Percentiles rank a stretch among this genome's conserved stretches.
These are phyloP conservation scores for Heliconius nattereri DNA, from an alignment of 1,140 invertebrate genomes.

Conservation along the genomic window DNA sequence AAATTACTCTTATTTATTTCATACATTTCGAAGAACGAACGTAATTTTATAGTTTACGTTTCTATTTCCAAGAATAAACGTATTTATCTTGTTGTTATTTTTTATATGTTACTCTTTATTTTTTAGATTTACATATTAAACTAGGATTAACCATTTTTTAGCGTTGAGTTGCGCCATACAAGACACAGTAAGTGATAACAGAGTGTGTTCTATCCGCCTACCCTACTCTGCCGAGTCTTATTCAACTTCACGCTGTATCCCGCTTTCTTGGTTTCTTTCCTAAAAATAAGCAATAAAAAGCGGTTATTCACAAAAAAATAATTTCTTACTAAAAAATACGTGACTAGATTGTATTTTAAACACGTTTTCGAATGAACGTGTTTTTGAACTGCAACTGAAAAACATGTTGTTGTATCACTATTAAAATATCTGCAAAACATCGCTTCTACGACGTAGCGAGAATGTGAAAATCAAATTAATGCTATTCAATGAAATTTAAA, in stretches of 20 bases:
- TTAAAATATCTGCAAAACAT: constrained; percentile 3
- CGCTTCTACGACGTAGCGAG: neutral
- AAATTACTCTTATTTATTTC: neutral
- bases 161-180: too few relatives aligned
- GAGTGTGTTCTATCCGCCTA: too few relatives aligned
- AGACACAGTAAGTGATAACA: too few relatives aligned
- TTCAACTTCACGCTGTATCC: too few relatives aligned
- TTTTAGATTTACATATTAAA: too few relatives aligned
- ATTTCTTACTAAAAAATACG: neutral
- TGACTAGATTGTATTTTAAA: neutral
- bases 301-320: too few relatives aligned
- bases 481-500: neutral
- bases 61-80: neutral
- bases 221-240: too few relatives aligned
- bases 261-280: too few relatives aligned
- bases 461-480: neutral
- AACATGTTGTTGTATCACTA: neutral
- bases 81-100: neutral
- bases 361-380: neutral
- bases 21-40: neutral
- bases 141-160: too few relatives aligned
- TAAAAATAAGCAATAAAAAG: too few relatives aligned
- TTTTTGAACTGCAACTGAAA: neutral
- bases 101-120: neutral
- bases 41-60: neutral